phyloP scores from a whole-genome alignment of 1,140 invertebrate genomes.

The Cryptotermes secundus region DNA sequence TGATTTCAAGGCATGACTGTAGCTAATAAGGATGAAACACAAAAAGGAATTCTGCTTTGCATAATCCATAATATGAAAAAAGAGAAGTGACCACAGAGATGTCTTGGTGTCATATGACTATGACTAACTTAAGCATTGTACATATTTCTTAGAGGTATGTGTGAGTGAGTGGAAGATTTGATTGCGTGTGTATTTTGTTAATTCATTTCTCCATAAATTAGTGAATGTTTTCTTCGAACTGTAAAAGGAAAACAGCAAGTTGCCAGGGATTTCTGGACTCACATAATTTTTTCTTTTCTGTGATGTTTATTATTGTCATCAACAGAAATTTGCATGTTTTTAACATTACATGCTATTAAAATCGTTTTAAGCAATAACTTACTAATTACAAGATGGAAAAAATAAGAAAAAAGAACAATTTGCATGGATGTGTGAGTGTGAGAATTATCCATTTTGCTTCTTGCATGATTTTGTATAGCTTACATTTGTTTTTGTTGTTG shows the following conservation, averaged over 20 bases:
- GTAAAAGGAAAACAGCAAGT: constrained; percentile 8
- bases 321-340: constrained; percentile 11
- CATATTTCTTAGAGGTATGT: background rate
- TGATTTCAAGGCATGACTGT: background rate
- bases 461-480: background rate
- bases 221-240: background rate
- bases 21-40: background rate
- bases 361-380: background rate
- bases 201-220: background rate
- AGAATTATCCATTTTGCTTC: constrained; percentile 4
- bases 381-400: constrained; percentile 4
- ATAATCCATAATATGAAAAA: background rate
- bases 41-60: background rate
- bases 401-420: background rate
- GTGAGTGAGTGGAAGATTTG: background rate
- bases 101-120: background rate
- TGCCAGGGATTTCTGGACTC: constrained; percentile 37
- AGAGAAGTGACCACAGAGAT: background rate
- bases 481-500: constrained; percentile 25
- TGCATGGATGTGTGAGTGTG: constrained; percentile 14
- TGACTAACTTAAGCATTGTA: background rate
- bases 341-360: background rate
- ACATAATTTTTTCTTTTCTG: constrained; percentile 1
- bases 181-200: background rate
- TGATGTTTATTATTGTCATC: constrained; percentile 20